A percentile compares a stretch with the other conserved stretches of the same genome.
phyloP scores from a whole-genome alignment of 2,888 invertebrate species.

The Ichneumon xanthorius region DNA sequence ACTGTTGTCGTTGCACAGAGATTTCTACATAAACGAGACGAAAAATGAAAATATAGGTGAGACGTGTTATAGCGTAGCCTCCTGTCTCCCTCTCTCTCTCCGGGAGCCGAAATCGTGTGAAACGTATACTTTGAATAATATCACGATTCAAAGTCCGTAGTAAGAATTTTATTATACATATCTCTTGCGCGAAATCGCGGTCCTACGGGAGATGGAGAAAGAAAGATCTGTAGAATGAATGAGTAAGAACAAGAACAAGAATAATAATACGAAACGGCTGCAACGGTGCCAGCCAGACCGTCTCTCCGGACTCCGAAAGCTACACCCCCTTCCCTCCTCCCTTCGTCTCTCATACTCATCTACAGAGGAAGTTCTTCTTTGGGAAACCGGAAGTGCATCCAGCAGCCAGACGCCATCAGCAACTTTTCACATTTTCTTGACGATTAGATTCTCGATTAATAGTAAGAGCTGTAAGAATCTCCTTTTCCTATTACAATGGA shows the following conservation, averaged over 20 bases:
- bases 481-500: not conserved
- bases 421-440: conserved; percentile 64
- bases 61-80: conserved; percentile 18
- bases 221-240: conserved; percentile 22
- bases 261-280: conserved; percentile 75
- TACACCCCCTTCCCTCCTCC: not conserved
- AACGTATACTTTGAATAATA: conserved; percentile 82
- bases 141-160: conserved; percentile 81
- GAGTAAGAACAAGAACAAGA: conserved; percentile 70
- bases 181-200: conserved; percentile 54
- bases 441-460: conserved; percentile 55
- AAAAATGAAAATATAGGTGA: conserved; percentile 55
- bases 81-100: too few species aligned
- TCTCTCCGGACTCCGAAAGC: conserved; percentile 65
- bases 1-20: not conserved
- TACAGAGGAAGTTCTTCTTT: conserved; percentile 44
- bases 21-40: conserved; percentile 1
- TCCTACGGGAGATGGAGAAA: conserved; percentile 10
- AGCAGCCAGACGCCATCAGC: conserved; percentile 31
- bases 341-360: conserved; percentile 26
- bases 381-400: conserved; percentile 62
- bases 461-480: not conserved
- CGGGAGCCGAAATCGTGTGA: conserved; percentile 78
- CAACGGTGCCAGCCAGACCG: conserved; percentile 82
- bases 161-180: conserved; percentile 66